Conservation (phyloP, 2,797 vertebrate genomes). For the Okamejei kenojei region DNA sequence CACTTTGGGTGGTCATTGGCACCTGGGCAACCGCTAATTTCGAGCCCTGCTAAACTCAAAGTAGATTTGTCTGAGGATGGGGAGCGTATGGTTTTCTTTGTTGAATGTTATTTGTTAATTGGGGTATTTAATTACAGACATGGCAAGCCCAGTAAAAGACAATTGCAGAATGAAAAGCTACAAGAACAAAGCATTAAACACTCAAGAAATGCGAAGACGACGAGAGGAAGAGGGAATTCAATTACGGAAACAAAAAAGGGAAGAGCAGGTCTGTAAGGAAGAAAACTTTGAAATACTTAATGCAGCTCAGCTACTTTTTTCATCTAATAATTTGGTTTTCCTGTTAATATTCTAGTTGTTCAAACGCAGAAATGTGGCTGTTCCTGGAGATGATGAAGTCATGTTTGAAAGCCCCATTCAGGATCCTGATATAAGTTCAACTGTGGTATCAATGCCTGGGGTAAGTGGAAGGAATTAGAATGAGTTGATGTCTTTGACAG, state of each 20-base stretch:
- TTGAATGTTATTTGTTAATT: not conserved
- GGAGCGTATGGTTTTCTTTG: not conserved
- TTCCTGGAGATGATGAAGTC: conserved; percentile 69
- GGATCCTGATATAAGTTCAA: conserved; percentile 82
- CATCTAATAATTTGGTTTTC: not conserved
- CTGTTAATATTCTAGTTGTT: conserved; percentile 63
- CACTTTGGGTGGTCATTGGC: too few species aligned
- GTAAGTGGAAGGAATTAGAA: conserved; percentile 52
- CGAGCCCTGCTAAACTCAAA: not conserved
- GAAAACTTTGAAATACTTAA: not conserved
- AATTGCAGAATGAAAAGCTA: conserved; percentile 86
- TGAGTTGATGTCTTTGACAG: conserved; percentile 17
- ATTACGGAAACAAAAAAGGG: conserved; percentile 83
- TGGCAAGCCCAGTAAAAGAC: conserved; percentile 80
- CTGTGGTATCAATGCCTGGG: conserved; percentile 68
- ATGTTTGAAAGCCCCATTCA: conserved; percentile 85
- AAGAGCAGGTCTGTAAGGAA: conserved; percentile 70
- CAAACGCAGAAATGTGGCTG: conserved; percentile 78
- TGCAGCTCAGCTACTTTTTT: not conserved
- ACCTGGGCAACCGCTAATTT: too few species aligned
- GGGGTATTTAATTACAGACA: conserved; percentile 42
- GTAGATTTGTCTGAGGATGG: not conserved
- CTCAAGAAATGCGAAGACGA: conserved; percentile 84
- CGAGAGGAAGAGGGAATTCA: conserved; percentile 89
- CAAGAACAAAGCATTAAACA: conserved; percentile 86